Evolutionary conservation across 2,888 invertebrate species (phyloP).

Genomic region (Troides helena): DNA sequence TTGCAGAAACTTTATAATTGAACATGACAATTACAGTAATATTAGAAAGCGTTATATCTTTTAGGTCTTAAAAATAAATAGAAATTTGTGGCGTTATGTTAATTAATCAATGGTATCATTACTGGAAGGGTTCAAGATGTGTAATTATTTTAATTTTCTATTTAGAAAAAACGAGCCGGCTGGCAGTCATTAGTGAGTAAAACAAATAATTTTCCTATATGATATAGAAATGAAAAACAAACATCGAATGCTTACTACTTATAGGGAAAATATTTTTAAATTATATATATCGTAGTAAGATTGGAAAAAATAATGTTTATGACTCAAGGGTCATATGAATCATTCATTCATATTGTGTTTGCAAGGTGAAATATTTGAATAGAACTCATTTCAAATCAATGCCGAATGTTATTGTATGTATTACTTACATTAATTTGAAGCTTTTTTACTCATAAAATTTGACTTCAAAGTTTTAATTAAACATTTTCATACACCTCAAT

Average conservation of each 20-base stretch:
- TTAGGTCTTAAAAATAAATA: not conserved
- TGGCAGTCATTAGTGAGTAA: slow-evolving; percentile 21
- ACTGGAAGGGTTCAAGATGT: not conserved
- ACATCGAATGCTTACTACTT: not conserved
- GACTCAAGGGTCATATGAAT: slow-evolving; percentile 12
- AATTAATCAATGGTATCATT: not conserved
- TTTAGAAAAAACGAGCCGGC: slow-evolving; percentile 19
- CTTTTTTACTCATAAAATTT: too few species aligned
- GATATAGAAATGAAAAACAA: not conserved
- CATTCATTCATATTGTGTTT: slow-evolving; percentile 13
- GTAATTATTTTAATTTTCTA: slow-evolving; percentile 21
- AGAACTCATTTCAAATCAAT: not conserved
- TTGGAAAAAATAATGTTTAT: slow-evolving; percentile 7
- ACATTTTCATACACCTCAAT: too few species aligned
- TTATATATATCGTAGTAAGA: not conserved
- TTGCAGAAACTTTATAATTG: too few species aligned
- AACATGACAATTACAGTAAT: too few species aligned
- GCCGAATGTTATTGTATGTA: not conserved
- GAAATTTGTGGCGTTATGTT: too few species aligned
- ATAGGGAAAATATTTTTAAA: not conserved
- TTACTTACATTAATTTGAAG: too few species aligned
- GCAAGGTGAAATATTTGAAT: not conserved
- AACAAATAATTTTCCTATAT: slow-evolving; percentile 1
- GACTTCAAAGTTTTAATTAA: too few species aligned
- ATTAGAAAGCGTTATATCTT: not conserved